A percentile compares a stretch with the other conserved stretches of the same genome.
Conservation (phyloP, 2,797 vertebrate genomes). For the Mus spretus region DNA sequence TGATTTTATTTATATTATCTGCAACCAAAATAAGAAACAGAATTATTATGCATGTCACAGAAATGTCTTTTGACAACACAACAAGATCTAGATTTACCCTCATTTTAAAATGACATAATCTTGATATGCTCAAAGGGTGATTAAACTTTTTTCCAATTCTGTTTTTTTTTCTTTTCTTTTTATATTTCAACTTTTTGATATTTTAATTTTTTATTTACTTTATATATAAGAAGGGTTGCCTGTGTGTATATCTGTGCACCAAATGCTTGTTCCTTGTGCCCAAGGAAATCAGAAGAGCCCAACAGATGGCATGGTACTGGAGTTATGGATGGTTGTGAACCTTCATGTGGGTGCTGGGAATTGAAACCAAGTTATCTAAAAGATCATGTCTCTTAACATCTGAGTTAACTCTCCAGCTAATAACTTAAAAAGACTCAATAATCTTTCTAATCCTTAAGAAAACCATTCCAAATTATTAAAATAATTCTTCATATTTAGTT, state of each 20-base stretch:
- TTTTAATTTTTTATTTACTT: background rate
- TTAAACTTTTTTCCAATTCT: background rate
- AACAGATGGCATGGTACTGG: background rate
- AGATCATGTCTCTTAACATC: background rate
- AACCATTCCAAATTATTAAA: slow-evolving; percentile 21
- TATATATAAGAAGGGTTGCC: too few species aligned
- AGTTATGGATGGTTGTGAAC: background rate
- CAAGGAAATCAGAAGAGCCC: background rate
- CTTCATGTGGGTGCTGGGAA: background rate
- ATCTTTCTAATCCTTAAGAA: background rate
- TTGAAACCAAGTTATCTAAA: background rate
- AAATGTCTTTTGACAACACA: background rate
- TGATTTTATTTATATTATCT: background rate
- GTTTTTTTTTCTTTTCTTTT: background rate
- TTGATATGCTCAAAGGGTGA: background rate
- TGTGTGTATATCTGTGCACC: background rate
- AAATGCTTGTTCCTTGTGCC: background rate
- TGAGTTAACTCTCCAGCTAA: background rate
- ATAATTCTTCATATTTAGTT: background rate
- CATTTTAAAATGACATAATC: background rate
- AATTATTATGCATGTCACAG: background rate
- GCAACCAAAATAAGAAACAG: background rate
- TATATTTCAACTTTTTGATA: background rate
- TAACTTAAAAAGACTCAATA: background rate
- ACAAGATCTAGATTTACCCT: background rate